Base-by-base conservation (phyloP, 2,797 vertebrate genomes). In the Sebastes umbrosus region DNA sequence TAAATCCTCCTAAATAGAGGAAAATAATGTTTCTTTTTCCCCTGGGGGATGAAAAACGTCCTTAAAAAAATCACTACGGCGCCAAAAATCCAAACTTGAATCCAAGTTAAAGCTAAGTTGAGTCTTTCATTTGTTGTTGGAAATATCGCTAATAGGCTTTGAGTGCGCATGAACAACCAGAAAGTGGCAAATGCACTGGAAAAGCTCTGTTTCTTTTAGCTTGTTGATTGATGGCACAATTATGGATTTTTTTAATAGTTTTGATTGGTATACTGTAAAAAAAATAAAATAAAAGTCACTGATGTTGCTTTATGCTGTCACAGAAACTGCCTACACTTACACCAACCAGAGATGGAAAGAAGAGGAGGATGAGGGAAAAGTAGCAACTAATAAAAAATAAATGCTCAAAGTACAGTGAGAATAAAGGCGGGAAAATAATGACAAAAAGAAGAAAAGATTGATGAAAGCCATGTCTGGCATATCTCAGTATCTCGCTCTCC, bases 391-490 rank as follows among this genome's bases (percentile, higher is more conserved):
- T 4, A 16, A 31, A 71, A 25, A 25, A 71, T 10, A 27, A 31
- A 58, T 55, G 16, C 20, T 66, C 4, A 3, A 29, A 39, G 25
- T 24, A 14, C 16, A 58, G 25, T 62, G 29, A 66, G 12, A 27
- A 24, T 2, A 64, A 32, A 58, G 1, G 9, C 24, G 9, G 6
- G 3, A 54, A 58, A 25, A 9, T 31, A 24, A 46, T 12, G 54
- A 46, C 7, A 69, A 52, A 24, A 63, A 57, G 6, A 50, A 29
- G 57, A 6, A 50, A 34, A 16, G 63, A 86, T 43, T 80, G 80
- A 88, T 85, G 77, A 63, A 77, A 87, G 80, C 25, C 16, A 72
- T 62, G 67, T 43, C 50, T 62, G 84, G 62, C 72, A n/a, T 73
- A 70, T 87, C 66, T 82, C 64, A 24, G 32, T 77, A 75, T 89